Conservation (phyloP, 2,888 invertebrate genomes). For the Pteria penguin region DNA sequence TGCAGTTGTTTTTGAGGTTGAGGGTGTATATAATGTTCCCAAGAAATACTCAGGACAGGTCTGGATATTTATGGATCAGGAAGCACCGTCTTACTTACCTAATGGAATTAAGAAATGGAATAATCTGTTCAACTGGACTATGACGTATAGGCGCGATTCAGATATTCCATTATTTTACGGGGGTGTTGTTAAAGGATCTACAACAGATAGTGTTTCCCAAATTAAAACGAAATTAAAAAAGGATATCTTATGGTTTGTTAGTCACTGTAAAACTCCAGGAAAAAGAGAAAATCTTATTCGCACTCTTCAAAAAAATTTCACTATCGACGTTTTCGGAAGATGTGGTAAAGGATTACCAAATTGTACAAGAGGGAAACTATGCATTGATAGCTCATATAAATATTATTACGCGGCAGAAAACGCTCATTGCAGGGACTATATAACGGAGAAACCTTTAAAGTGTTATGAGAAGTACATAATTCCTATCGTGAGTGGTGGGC, state of each 20-base stretch:
- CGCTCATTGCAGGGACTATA: conserved; percentile 96
- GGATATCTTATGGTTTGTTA: background rate
- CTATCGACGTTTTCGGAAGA: conserved; percentile 79
- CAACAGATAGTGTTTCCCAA: conserved; percentile 81
- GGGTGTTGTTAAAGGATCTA: conserved; percentile 93
- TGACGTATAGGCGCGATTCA: conserved; percentile 95
- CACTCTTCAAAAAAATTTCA: conserved; percentile 90
- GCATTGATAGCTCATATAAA: conserved; percentile 96
- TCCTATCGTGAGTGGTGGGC: background rate
- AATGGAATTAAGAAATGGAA: conserved; percentile 71
- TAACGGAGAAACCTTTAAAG: conserved; percentile 88
- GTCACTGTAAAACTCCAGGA: conserved; percentile 94
- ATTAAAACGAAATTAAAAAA: background rate
- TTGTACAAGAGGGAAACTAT: conserved; percentile 86
- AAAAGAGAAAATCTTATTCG: conserved; percentile 91
- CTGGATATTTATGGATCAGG: background rate
- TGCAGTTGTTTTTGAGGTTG: background rate
- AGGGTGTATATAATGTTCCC: background rate
- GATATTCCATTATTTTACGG: conserved; percentile 98
- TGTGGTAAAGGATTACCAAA: conserved; percentile 79
- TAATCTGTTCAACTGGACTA: conserved; percentile 96
- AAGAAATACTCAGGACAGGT: background rate
- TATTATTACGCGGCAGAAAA: conserved; percentile 98
- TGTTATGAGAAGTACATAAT: background rate
- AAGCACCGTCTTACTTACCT: background rate